Base-by-base conservation (phyloP, 2,113 vertebrate species). In the Bagarius yarrelli region DNA sequence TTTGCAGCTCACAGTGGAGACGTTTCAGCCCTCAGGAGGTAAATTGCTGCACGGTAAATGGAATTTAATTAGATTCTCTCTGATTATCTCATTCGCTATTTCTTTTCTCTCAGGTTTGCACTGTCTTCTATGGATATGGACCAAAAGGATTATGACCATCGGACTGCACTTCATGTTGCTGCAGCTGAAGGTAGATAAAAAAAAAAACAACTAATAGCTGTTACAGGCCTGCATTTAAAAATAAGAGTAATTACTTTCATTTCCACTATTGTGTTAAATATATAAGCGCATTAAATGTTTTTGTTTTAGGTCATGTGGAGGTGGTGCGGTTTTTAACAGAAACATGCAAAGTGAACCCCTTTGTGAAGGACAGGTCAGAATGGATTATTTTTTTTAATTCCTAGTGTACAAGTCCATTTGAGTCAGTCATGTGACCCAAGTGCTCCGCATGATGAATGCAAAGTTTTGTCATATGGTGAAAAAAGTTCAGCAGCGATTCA, bases 1-100 rank as follows among this genome's bases (percentile, higher is more conserved):
- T 96, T 96, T 84, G 94, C 95, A 6, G 95, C 95, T 21, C 95
- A 93, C 82, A 95, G 93, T 88, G 95, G 95, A 61, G 95, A 96
- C 69, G 93, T 95, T 53, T 96, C 95, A 0, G 95, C 94, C n/a
- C 87, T 96, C 77, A 93, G 95, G 88, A 94, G 95, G 95, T 96
- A 88, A 69, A 27, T 71, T 71, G 2, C 64, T 27, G 23, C 25
- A 23, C 64, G 19, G 15, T n/a, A 4, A 21, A 3, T 32, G 18
- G 32, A 1, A 2, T 34, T 66, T 27, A 0, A 36, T 25, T 56
- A 21, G 63, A 63, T 73, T 63, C 44, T 18, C 16, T 81, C 23
- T 60, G 19, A 15, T 21, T 52, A 30, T 40, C 44, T 40, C 8
- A 25, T 69, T 25, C 15, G 44, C 44, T 52, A 25, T 36, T n/a